Evolutionary conservation across 1,140 invertebrate genomes (phyloP), one percentile per base, ranked within the genome.

Genomic region (Scaptomyza graminum): DNA sequence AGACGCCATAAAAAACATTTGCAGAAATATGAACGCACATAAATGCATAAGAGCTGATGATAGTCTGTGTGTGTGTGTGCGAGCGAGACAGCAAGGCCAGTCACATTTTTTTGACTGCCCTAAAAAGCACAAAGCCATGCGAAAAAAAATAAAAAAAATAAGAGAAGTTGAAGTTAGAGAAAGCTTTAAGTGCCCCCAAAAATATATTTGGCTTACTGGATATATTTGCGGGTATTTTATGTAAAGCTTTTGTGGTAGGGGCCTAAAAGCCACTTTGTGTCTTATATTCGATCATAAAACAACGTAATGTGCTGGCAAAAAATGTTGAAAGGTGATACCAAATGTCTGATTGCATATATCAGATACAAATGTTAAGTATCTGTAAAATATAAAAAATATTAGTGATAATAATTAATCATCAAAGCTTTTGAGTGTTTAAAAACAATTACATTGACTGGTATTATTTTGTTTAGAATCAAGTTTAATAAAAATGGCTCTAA

Each of bases 1-100:
- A 49, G 49, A 37, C 37, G n/a, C 73, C 65, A 79, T 83, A 74
- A 85, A 76, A 67, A 69, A 75, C 37, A 57, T 62, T 61, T 31
- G 41, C 63, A 54, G 43, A 64, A 73, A 74, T 55, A 63, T 49
- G 54, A 54, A 34, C 31, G 62, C 37, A 72, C 57, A 72, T 72
- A 56, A 61, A 59, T 52, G 43, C 62, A 61, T 65, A 49, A 47
- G 74, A 67, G 68, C 50, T 54, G 66, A 51, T 50, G 61, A 18
- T 5, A 43, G 49, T 67, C 37, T 25, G 47, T 25, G 56, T 37
- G 57, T 41, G 16, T 16, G 28, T 43, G 43, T 13, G 43, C 13
- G n/a, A 22, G 18, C n/a, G 43, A 37, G 25, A 39, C 43, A 47
- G 49, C 64, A 68, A 73, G 65, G 70, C 61, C 64, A 73, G 57